Evolutionary conservation across 1,140 invertebrate species (phyloP), one percentile per base, ranked within the genome.

Genomic region (Drosophila paulistorum): DNA sequence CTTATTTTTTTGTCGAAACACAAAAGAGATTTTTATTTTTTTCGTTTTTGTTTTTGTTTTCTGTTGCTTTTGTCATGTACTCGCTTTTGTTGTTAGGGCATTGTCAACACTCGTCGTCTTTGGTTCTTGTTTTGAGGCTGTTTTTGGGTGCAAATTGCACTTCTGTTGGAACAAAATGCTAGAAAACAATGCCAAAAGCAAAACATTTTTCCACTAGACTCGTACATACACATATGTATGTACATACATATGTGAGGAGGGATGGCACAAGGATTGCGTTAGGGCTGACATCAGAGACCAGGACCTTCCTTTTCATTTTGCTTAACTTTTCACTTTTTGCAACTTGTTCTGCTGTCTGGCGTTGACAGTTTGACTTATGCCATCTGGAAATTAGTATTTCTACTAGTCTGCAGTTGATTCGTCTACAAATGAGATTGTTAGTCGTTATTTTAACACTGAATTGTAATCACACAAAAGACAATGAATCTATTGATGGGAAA

Each of bases 71-170:
- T 74, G 76, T 74, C 75, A 79, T 70, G 65, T 77, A 65, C 72
- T 55, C 48, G 45, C 63, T 71, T 76, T 59, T 75, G 59, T 42
- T 86, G 83, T 70, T 51, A 60, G 41, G 41, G 64, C 72, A 87
- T 86, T 86, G 83, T 86, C 83, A 83, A 87, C 83, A 86, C 83
- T 79, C 75, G 54, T 51, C 65, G 37, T 39, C 58, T 4, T 33
- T 23, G 14, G n/a, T 10, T 33, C 58, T 61, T 41, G 48, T 41
- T 59, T 55, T 82, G 76, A 70, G 72, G 68, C 63, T 87, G 83
- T 87, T 74, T 51, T 77, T 73, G 84, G 84, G 84, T 89, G 84
- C 84, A 87, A 87, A 87, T 87, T 87, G 84, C 84, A 87, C 84
- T 89, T 87, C 89, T 87, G 84, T 89, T 70, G 66, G 74, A 84